These are phyloP conservation scores for Limnothrissa miodon DNA, from an alignment of 2,113 vertebrate genomes.

Conservation along the genomic window DNA sequence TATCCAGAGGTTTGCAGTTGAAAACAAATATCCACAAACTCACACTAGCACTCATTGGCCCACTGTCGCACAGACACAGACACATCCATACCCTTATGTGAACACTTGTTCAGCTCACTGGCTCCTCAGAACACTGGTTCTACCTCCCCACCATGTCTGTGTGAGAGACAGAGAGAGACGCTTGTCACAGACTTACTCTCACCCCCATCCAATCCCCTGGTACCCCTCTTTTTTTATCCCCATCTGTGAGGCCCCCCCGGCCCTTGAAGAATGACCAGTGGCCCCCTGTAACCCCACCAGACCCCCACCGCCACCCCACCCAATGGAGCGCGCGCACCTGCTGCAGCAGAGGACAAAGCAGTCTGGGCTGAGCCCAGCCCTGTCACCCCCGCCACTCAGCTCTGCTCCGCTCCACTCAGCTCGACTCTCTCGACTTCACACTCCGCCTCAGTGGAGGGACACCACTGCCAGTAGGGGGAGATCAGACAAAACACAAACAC, in stretches of 20 bases:
- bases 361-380: slow-evolving; percentile 23
- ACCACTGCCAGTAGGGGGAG: slow-evolving; percentile 81
- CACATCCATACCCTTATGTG: background rate
- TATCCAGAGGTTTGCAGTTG: background rate
- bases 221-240: background rate
- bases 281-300: background rate
- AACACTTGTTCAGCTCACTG: background rate
- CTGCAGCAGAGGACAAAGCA: background rate
- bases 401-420: slow-evolving; percentile 25
- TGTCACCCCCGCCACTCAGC: slow-evolving; percentile 63
- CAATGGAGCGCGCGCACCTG: background rate
- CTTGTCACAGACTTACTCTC: slow-evolving; percentile 34
- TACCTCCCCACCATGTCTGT: background rate
- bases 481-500: slow-evolving; percentile 69
- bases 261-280: background rate
- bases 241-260: background rate
- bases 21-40: background rate
- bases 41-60: background rate
- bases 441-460: background rate
- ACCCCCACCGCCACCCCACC: background rate
- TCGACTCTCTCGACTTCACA: background rate
- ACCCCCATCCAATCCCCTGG: slow-evolving; percentile 19
- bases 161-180: background rate
- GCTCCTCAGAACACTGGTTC: slow-evolving; percentile 9
- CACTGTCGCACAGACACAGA: background rate